Evolutionary conservation across 2,797 vertebrate genomes (phyloP), one percentile per base, ranked within the genome.

Genomic region (Falco cherrug): DNA sequence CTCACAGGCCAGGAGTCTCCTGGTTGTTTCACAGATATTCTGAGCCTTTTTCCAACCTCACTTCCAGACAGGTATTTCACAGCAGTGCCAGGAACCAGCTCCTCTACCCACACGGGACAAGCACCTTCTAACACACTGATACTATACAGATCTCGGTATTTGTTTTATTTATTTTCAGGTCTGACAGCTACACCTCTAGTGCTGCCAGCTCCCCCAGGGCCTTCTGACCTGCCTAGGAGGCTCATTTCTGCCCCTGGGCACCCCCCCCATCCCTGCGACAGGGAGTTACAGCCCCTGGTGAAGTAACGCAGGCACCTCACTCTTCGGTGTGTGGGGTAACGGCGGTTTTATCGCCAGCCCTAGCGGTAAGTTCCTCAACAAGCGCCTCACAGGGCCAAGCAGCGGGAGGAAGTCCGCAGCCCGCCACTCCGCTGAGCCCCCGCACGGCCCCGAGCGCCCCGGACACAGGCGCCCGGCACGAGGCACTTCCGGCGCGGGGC

Each of bases 281-380:
- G 37, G 7, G 20, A 29, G 6, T 2, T 3, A 25, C 21, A 22
- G 18, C 28, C 53, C 8, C 18, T 22, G 0, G 4, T 16, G 22
- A 20, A 11, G 33, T 1, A 37, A 5, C 0, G 8, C 47, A 12
- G 20, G 17, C 9, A 3, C 13, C 11, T 15, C 7, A 1, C 21
- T 24, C 10, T 13, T 14, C 53, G 7, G 20, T 10, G 14, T 5
- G 16, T 41, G 16, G 13, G 28, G 8, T 21, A 22, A 17, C 17
- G 2, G 22, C 47, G 17, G 53, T 10, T 45, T 45, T 21, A 21
- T 33, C 3, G 4, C 53, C 57, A 17, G 14, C 15, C 2, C 5
- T 6, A 6, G 11, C 7, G 33, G 1, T 0, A 33, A 28, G 1
- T 3, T 5, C 61, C 4, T 2, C 56, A 9, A 16, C 0, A 2